These are phyloP conservation scores for Tachysurus fulvidraco DNA, from an alignment of 2,113 vertebrate genomes.

Conservation along the genomic window DNA sequence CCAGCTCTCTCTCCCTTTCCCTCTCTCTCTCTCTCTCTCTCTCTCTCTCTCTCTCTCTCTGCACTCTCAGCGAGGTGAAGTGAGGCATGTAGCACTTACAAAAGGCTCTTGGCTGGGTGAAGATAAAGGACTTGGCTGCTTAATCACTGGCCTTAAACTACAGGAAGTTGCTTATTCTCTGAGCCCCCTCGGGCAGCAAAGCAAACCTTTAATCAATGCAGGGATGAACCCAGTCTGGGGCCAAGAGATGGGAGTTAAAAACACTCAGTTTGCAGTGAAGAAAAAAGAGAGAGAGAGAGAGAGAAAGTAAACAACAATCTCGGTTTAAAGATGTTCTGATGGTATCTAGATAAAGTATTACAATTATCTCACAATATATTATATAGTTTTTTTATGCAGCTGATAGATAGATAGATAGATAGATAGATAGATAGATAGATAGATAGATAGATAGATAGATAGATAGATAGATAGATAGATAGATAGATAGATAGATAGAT, in stretches of 20 bases:
- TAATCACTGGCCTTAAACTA: slow-evolving; percentile 73
- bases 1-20: slow-evolving; percentile 56
- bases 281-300: background rate
- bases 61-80: slow-evolving; percentile 60
- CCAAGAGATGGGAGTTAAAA: slow-evolving; percentile 46
- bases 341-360: background rate
- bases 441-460: background rate
- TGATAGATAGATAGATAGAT: background rate
- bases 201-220: slow-evolving; percentile 59
- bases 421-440: no score
- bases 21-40: slow-evolving; percentile 45
- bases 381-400: background rate
- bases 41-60: slow-evolving; percentile 50
- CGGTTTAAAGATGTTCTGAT: background rate
- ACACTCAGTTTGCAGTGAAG: slow-evolving; percentile 24
- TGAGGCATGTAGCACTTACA: slow-evolving; percentile 67
- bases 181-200: slow-evolving; percentile 60
- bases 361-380: background rate
- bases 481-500: background rate
- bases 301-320: background rate
- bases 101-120: slow-evolving; percentile 65
- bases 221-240: slow-evolving; percentile 54
- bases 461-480: background rate
- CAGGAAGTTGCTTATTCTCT: slow-evolving; percentile 70
- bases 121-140: slow-evolving; percentile 65